phyloP scores from a whole-genome alignment of 2,888 invertebrate genomes.

The Oeneis ivallda region DNA sequence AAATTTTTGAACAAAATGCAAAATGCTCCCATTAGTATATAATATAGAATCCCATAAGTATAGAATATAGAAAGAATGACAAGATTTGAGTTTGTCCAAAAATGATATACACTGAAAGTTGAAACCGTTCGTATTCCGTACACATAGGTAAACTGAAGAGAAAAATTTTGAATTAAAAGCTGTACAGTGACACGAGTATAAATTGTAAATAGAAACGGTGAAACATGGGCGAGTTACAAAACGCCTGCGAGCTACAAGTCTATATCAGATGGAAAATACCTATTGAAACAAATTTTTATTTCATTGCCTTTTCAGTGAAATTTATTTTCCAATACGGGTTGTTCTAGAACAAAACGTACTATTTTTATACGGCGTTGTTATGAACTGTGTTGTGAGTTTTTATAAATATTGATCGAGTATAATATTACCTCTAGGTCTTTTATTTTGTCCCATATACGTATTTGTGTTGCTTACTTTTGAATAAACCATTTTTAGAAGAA shows the following conservation, averaged over 20 bases:
- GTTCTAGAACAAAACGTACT: conserved; percentile 14
- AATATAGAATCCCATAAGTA: too few species aligned
- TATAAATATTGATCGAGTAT: background rate
- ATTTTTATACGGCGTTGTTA: background rate
- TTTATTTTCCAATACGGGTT: conserved; percentile 24
- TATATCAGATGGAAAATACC: conserved; percentile 32
- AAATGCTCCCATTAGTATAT: too few species aligned
- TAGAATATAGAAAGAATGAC: too few species aligned
- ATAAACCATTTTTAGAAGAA: background rate
- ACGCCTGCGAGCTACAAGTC: conserved; percentile 33
- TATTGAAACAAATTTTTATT: conserved; percentile 37
- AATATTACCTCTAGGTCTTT: background rate
- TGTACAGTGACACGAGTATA: conserved; percentile 20
- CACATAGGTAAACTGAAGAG: too few species aligned
- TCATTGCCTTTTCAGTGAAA: conserved; percentile 23
- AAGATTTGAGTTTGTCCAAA: too few species aligned
- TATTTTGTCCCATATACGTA: background rate
- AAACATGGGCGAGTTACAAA: conserved; percentile 27
- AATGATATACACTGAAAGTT: too few species aligned
- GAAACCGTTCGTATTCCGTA: too few species aligned
- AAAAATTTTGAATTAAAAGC: too few species aligned
- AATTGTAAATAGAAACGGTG: conserved; percentile 23
- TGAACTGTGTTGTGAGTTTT: background rate
- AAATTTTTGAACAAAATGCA: too few species aligned
- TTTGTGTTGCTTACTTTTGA: background rate